phyloP scores from a whole-genome alignment of 2,113 vertebrate species.

The Boulengeromyrus knoepffleri region DNA sequence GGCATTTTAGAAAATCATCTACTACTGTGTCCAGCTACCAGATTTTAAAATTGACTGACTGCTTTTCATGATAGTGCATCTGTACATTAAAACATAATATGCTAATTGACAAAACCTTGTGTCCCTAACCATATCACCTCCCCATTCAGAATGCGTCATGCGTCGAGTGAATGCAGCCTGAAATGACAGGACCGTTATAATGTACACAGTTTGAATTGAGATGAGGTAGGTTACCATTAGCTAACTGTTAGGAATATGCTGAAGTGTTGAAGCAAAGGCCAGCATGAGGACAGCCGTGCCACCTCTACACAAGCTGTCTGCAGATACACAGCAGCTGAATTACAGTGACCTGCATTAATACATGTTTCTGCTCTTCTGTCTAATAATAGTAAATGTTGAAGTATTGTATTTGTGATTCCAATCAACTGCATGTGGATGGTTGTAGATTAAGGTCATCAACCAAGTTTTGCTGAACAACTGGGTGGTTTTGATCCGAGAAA shows the following conservation, averaged over 20 bases:
- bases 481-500: background rate
- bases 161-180: background rate
- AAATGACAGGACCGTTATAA: background rate
- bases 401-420: background rate
- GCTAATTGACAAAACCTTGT: background rate
- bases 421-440: background rate
- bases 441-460: background rate
- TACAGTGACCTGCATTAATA: background rate
- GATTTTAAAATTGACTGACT: background rate
- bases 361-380: background rate
- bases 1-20: background rate
- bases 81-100: background rate
- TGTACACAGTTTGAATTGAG: background rate
- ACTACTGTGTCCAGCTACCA: background rate
- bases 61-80: slow-evolving; percentile 6
- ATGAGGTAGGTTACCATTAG: background rate
- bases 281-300: background rate
- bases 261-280: background rate
- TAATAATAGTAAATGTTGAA: background rate
- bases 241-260: background rate
- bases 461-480: background rate
- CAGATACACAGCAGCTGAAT: background rate
- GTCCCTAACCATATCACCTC: background rate
- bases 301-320: background rate
- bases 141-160: background rate